Base-by-base conservation (phyloP, 2,888 invertebrate genomes). In the Nomada hirtipes region DNA sequence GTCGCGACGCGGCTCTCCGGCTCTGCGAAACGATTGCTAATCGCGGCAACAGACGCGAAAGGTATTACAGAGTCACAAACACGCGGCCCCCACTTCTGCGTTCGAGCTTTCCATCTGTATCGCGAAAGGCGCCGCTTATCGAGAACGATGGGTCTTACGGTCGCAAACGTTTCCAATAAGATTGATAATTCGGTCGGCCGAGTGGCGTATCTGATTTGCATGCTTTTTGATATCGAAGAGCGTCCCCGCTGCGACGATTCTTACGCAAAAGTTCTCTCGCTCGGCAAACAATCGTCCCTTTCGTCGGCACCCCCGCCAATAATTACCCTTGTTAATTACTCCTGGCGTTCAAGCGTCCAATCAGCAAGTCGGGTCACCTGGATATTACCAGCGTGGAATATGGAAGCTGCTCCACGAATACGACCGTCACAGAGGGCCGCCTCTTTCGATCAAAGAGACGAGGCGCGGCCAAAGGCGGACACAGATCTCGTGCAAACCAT, bases 241-340 rank as follows among this genome's bases (percentile, higher is more conserved):
- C 74, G 73, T 82, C 72, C 78, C 50, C 59, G 68, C 50, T 57
- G 76, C 63, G 82, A 85, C 76, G 74, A 69, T 82, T 85, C 85
- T 82, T 84, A 78, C 76, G 73, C 84, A 75, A 59, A 65, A 72
- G 10, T 76, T 47, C 82, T 64, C 59, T 59, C 60, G 20, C 50
- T 47, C 65, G 44, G 75, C 69, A 76, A 85, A 85, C 86, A 74
- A 85, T 53, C 76, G 70, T 52, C 71, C 68, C 52, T 20, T 57
- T 26, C 15, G 23, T 44, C 55, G 11, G 26, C n/a, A 29, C 44
- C 23, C 15, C 26, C 29, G 13, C 52, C 68, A 42, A 75, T 78
- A 85, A 85, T 85, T 85, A 82, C 76, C 69, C 11, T 69, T 67
- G 73, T 79, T 85, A 85, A 85, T 85, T 82, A 82, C 63, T 68